phyloP scores from a whole-genome alignment of 2,113 vertebrate species.

The Pyxicephalus adspersus region DNA sequence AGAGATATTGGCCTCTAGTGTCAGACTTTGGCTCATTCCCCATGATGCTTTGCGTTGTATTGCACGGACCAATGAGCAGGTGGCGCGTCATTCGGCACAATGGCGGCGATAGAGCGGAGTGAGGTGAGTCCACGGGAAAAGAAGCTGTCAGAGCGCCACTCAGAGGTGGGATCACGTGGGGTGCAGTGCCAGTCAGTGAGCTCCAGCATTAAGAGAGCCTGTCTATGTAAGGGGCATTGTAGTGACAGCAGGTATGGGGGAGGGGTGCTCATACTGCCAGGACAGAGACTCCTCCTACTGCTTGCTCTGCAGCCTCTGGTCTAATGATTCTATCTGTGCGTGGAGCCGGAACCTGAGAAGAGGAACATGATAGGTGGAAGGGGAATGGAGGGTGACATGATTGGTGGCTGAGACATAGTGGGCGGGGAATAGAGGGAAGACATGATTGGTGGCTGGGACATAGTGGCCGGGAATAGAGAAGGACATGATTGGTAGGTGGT shows the following conservation, averaged over 20 bases:
- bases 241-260: background rate
- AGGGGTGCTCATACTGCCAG: background rate
- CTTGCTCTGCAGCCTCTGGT: no score
- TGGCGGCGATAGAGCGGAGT: no score
- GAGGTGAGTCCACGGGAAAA: no score
- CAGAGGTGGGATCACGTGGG: background rate
- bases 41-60: background rate
- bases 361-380: background rate
- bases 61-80: no score
- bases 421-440: no score
- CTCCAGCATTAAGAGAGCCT: background rate
- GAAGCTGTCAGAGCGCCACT: background rate
- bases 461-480: no score
- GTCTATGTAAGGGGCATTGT: background rate
- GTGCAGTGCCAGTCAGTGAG: background rate
- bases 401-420: background rate
- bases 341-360: background rate
- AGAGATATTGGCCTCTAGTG: background rate
- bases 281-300: no score
- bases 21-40: background rate
- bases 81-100: no score
- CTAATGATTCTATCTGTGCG: background rate
- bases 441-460: no score
- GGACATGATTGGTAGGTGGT: no score
- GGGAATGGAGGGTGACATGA: background rate